Conservation (phyloP, 2,888 invertebrate species). For the Caenorhabditis sp. region DNA sequence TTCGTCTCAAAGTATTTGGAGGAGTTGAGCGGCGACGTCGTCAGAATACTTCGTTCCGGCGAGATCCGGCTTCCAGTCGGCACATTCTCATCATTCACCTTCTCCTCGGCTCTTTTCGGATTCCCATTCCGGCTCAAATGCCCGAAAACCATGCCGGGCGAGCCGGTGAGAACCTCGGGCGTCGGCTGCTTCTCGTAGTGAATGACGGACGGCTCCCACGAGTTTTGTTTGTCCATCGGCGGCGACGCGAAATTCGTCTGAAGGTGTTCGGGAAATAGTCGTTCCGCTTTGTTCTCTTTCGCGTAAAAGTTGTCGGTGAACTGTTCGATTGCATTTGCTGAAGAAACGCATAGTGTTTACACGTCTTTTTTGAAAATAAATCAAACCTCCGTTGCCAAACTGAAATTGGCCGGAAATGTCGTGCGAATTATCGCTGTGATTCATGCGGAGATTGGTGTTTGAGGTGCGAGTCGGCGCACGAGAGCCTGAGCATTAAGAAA, state of each 20-base stretch:
- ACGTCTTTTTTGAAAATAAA: not conserved
- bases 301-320: conserved; percentile 36
- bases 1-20: conserved; percentile 19
- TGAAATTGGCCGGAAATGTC: conserved; percentile 16
- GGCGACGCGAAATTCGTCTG: conserved; percentile 6
- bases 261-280: conserved; percentile 27
- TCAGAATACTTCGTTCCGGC: conserved; percentile 17
- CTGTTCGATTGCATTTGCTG: conserved; percentile 16
- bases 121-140: conserved; percentile 5
- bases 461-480: conserved; percentile 8
- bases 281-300: conserved; percentile 21
- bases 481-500: conserved; percentile 3
- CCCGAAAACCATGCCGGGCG: conserved; percentile 13
- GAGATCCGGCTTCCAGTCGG: no score
- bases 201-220: conserved; percentile 40
- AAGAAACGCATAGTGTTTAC: not conserved
- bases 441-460: not conserved
- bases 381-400: conserved; percentile 13
- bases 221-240: conserved; percentile 25
- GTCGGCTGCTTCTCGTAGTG: conserved; percentile 43
- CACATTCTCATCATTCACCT: conserved; percentile 14
- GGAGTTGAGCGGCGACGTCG: conserved; percentile 24
- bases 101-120: not conserved
- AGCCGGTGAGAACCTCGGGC: conserved; percentile 20
- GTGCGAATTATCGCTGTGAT: conserved; percentile 22